phyloP scores from a whole-genome alignment of 2,113 vertebrate genomes.

The human region GRCh38 chr7:114307001-114307500 shows the following conservation, averaged over 20 bases:
- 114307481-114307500: background rate
- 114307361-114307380: background rate
- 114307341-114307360: background rate
- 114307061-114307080: background rate
- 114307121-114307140: background rate
- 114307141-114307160: background rate
- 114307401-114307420: background rate
- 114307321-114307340: background rate
- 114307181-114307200: background rate
- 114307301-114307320: background rate
- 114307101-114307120: background rate
- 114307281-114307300: background rate
- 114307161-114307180: background rate
- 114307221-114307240: background rate
- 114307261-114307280: background rate
- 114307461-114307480: background rate
- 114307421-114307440: background rate
- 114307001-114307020: background rate
- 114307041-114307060: background rate
- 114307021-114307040: background rate
- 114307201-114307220: slow-evolving; percentile 19
- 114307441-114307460: background rate
- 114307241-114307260: background rate
- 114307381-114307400: background rate
- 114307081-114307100: background rate